Base-by-base conservation (phyloP, 2,797 vertebrate species). In the Moxostoma hubbsi region DNA sequence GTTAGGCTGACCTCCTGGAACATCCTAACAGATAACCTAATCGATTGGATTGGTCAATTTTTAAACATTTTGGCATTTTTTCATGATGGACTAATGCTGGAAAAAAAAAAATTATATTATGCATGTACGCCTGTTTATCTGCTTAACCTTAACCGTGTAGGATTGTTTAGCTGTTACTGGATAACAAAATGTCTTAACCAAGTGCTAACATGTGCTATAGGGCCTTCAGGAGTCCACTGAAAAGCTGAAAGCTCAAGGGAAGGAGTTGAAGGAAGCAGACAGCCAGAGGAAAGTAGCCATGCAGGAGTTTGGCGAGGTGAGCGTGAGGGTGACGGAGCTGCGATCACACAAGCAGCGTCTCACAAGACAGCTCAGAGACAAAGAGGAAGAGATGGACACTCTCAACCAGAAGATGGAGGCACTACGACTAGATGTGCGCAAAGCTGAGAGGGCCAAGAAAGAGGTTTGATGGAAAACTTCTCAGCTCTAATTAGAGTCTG, bases 231-330 rank as follows among this genome's bases (percentile, higher is more conserved):
- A 92, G 0, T 80, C 88, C 67, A 86, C 13, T 7, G 93, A 93
- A 82, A 93, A 90, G 85, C 59, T 93, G 15, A 93, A 92, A 86
- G 92, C 92, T 85, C 98, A 99, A 90, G 94, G 96, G 59, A 99
- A 99, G 92, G 98, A 99, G 81, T 95, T 99, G 91, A 99, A 99
- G 91, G 98, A 99, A 65, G 96, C 97, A 43, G 97, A 97, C 89
- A 96, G 95, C 90, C 98, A 99, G 93, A 95, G 96, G 87, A 98
- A 97, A 90, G 89, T 98, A 91, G 96, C 97, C 88, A 95, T 99
- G 95, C 96, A 98, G 88, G 97, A 98, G 88, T 98, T 98, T 91
- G 96, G 96, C 43, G 97, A 99, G 90, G 95, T 99, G 88, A 99
- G 97, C 76, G 96, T 98, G 89, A 96, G 94, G 70, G 94, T 98